phyloP scores from a whole-genome alignment of 2,888 invertebrate genomes.

The Scaptomyza reducta region DNA sequence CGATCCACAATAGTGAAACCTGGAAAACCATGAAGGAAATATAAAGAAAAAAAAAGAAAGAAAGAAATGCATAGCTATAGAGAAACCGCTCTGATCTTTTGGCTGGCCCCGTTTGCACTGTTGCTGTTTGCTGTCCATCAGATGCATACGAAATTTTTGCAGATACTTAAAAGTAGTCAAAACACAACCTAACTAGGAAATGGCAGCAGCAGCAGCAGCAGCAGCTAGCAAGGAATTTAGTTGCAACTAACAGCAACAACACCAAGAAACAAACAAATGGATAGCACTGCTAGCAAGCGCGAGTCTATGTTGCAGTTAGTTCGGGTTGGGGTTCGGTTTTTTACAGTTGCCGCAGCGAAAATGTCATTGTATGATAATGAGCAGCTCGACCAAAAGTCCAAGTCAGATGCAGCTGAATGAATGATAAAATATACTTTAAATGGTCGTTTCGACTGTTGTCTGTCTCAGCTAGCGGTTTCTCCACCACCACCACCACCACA shows the following conservation, averaged over 20 bases:
- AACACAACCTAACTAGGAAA: constrained; percentile 75
- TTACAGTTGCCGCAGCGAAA: constrained; percentile 66
- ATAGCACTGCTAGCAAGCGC: constrained; percentile 39
- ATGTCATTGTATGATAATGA: constrained; percentile 80
- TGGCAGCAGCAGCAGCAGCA: constrained; percentile 59
- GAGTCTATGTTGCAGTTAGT: constrained; percentile 58
- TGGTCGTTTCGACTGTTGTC: constrained; percentile 77
- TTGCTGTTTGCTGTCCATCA: constrained; percentile 74
- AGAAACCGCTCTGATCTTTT: constrained; percentile 69
- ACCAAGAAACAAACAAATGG: constrained; percentile 55
- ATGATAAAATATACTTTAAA: constrained; percentile 78
- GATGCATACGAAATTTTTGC: constrained; percentile 79
- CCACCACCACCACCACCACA: constrained; percentile 14
- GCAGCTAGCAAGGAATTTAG: constrained; percentile 66
- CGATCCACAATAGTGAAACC: constrained; percentile 23
- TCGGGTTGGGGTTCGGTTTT: constrained; percentile 27
- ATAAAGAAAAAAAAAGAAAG: constrained; percentile 1
- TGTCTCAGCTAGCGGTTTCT: constrained; percentile 71
- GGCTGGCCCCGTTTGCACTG: constrained; percentile 66
- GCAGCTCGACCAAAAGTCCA: constrained; percentile 62
- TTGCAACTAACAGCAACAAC: constrained; percentile 39
- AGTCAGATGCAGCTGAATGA: constrained; percentile 78
- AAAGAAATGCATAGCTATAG: constrained; percentile 22
- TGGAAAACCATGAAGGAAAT: constrained; percentile 22
- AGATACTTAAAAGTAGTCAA: constrained; percentile 77